Evolutionary conservation across 2,797 vertebrate genomes (phyloP).

Genomic region (Dermochelys coriacea): DNA sequence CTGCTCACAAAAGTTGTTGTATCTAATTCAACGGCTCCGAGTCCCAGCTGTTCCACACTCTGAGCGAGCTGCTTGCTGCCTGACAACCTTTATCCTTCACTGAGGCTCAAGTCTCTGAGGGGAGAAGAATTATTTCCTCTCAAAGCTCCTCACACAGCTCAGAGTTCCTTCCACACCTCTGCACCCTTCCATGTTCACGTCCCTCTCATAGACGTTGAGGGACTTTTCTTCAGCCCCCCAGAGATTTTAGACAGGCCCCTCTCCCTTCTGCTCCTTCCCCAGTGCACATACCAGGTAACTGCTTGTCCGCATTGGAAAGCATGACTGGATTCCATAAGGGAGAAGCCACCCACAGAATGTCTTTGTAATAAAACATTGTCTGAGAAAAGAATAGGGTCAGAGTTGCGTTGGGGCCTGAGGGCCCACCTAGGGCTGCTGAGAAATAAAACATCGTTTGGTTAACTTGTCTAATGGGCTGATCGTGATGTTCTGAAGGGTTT

Average conservation of each 20-base stretch:
- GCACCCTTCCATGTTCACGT: neutral
- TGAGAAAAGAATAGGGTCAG: slow-evolving; percentile 31
- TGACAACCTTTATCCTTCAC: neutral
- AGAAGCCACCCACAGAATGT: neutral
- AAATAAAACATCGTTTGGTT: slow-evolving; percentile 40
- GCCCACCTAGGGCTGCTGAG: neutral
- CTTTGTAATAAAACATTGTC: slow-evolving; percentile 36
- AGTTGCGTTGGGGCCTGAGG: slow-evolving; percentile 45
- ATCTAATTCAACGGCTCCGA: neutral
- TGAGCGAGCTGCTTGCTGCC: neutral
- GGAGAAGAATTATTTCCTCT: neutral
- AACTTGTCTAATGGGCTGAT: slow-evolving; percentile 55
- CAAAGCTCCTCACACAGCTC: neutral
- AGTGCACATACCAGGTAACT: neutral
- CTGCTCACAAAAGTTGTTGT: neutral
- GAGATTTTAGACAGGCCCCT: fast-evolving
- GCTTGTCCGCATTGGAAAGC: neutral
- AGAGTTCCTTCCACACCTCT: fast-evolving
- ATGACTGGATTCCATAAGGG: neutral
- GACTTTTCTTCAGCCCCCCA: neutral
- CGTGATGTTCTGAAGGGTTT: slow-evolving; percentile 31
- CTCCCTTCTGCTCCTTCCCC: neutral
- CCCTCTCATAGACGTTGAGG: neutral
- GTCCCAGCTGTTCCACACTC: slow-evolving; percentile 12
- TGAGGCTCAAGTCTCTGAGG: neutral